Conservation (phyloP, 2,113 vertebrate genomes). For the Garra rufa region DNA sequence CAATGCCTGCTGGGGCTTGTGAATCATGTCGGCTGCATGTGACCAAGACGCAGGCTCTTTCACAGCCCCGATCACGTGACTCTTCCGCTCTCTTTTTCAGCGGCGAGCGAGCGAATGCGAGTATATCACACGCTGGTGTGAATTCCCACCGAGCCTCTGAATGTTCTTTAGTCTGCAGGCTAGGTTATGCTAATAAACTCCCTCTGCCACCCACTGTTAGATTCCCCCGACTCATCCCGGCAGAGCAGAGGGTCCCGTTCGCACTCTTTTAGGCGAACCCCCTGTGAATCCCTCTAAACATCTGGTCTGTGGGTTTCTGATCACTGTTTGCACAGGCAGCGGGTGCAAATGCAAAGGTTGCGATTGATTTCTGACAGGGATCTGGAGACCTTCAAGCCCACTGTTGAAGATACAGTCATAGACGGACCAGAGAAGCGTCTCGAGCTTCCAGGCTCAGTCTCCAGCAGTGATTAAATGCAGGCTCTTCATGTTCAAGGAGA, state of each 20-base stretch:
- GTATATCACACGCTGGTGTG: constrained; percentile 52
- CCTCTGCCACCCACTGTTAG: not conserved
- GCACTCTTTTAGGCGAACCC: not conserved
- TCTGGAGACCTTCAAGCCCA: not conserved
- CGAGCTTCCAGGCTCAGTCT: constrained; percentile 7
- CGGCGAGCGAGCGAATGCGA: constrained; percentile 10
- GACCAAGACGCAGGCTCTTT: constrained; percentile 39
- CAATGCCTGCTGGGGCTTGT: constrained; percentile 47
- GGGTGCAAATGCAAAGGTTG: not conserved
- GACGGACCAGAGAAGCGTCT: not conserved
- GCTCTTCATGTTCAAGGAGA: constrained; percentile 24
- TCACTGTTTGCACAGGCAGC: not conserved
- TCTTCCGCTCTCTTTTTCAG: constrained; percentile 13
- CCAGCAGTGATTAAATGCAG: not conserved
- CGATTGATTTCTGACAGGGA: constrained; percentile 15
- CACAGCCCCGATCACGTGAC: constrained; percentile 40
- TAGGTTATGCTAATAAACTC: constrained; percentile 39
- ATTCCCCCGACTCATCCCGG: not conserved
- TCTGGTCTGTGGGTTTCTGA: not conserved
- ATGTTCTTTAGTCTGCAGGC: constrained; percentile 42
- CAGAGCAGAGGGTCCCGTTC: constrained; percentile 15
- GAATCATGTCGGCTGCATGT: constrained; percentile 46
- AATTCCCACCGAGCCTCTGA: constrained; percentile 51
- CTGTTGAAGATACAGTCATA: not conserved
- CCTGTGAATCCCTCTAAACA: constrained; percentile 6